Percentiles rank a stretch among this genome's conserved stretches.
Conservation (phyloP, 2,888 invertebrate species). For the Trichopria drosophilae region DNA sequence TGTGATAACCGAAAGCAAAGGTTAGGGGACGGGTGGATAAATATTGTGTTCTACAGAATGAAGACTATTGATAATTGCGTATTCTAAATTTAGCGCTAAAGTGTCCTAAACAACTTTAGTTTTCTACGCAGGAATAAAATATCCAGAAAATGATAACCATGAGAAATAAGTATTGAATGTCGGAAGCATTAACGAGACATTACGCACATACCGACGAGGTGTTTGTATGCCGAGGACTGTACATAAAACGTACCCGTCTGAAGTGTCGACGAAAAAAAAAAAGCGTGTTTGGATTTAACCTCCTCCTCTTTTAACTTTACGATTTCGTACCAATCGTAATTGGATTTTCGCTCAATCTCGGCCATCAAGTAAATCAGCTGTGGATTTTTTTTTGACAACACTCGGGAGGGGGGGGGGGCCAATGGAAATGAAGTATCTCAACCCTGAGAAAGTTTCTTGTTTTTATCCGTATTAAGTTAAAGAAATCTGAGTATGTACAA, state of each 20-base stretch:
- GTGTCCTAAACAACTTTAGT: slow-evolving; percentile 54
- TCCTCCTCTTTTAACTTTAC: too few species aligned
- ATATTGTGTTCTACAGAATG: slow-evolving; percentile 54
- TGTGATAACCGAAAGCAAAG: slow-evolving; percentile 55
- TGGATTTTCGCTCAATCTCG: too few species aligned
- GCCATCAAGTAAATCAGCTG: too few species aligned
- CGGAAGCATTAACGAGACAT: slow-evolving; percentile 37
- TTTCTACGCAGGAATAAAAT: slow-evolving; percentile 52
- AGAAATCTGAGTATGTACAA: slow-evolving; percentile 53
- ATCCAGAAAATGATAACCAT: slow-evolving; percentile 41
- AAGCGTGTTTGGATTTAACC: slow-evolving; percentile 29
- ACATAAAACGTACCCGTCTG: slow-evolving; percentile 32
- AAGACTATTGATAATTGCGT: slow-evolving; percentile 31
- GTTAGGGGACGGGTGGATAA: slow-evolving; percentile 54
- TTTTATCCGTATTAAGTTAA: slow-evolving; percentile 46
- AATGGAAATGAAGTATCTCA: not conserved
- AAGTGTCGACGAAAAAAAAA: slow-evolving; percentile 25
- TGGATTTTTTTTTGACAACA: too few species aligned
- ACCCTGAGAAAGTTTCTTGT: too few species aligned
- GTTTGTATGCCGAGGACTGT: slow-evolving; percentile 45
- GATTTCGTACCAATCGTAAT: too few species aligned
- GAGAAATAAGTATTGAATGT: slow-evolving; percentile 48
- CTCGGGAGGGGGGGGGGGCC: too few species aligned
- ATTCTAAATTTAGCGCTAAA: slow-evolving; percentile 55
- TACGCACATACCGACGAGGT: slow-evolving; percentile 33